Base-by-base conservation (phyloP, 2,888 invertebrate genomes). In the Drosophila hawaiiensis region DNA sequence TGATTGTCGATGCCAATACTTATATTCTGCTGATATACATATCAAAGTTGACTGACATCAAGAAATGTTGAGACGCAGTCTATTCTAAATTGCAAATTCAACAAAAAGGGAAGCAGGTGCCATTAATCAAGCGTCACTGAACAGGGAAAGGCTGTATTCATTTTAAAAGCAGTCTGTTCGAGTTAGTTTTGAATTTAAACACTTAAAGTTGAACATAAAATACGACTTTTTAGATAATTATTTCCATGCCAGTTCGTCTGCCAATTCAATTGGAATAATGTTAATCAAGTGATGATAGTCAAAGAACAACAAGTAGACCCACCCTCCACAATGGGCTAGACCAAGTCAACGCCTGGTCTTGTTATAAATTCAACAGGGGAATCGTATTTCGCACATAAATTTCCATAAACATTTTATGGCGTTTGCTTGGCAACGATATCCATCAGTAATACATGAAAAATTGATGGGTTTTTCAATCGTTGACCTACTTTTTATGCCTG, bases 401-500 rank as follows among this genome's bases (percentile, higher is more conserved):
- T 79, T 76, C 67, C 73, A 79, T 76, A 64, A 52, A 65, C 49
- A 61, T 80, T 81, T 78, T 60, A 68, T 58, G 75, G 54, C 55
- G n/a, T 54, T 71, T 52, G 68, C 76, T 52, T 79, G 75, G 68
- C 78, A 76, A 79, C 76, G 70, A 60, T 69, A 68, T 61, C 54
- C 74, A 76, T 80, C 67, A 58, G 58, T 64, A 65, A 75, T 80
- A 65, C 49, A 28, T 49, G 54, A 61, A 62, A 69, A 62, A 79
- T 78, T 71, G 79, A 82, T 86, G 87, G 74, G 66, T 77, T 83
- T 75, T 76, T 69, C 82, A 89, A 87, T 84, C 74, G 79, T 67
- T 86, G 89, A 89, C 86, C 87, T 89, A 89, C 77, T 87, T 86
- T 78, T 63, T 47, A 53, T 56, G 62, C n/a, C 64, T 29, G 14